Conservation (phyloP, 2,797 vertebrate genomes). For the Amblyopsis hoosieri region DNA sequence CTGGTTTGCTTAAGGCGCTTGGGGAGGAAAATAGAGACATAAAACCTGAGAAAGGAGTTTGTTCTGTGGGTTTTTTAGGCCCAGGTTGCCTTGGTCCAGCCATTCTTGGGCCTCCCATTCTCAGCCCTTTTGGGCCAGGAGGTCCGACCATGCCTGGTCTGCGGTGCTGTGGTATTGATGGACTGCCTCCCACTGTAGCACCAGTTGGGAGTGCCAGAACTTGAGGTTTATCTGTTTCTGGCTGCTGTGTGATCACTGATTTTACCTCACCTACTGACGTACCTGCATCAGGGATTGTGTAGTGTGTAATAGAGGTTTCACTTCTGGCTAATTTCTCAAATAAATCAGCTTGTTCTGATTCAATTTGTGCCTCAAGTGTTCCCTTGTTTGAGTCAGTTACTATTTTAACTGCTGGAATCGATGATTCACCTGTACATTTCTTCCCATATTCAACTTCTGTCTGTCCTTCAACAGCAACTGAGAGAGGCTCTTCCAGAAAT, state of each 20-base stretch:
- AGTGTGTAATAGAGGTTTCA: slow-evolving; percentile 6
- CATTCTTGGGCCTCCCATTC: slow-evolving; percentile 52
- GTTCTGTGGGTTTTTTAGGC: slow-evolving; percentile 73
- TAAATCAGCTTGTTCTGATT: slow-evolving; percentile 17
- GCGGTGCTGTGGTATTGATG: slow-evolving; percentile 44
- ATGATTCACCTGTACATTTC: slow-evolving; percentile 18
- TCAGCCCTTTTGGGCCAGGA: slow-evolving; percentile 41
- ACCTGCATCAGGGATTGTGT: slow-evolving; percentile 9
- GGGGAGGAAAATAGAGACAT: slow-evolving; percentile 89
- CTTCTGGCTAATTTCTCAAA: slow-evolving; percentile 28
- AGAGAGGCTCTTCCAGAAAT: slow-evolving; percentile 9
- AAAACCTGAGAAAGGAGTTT: slow-evolving; percentile 88
- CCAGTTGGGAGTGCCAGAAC: slow-evolving; percentile 12
- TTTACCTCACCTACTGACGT: slow-evolving; percentile 36
- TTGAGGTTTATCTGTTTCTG: slow-evolving; percentile 26
- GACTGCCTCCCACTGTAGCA: slow-evolving; percentile 26
- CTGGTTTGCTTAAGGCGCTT: slow-evolving; percentile 79
- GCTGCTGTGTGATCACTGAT: slow-evolving; percentile 3
- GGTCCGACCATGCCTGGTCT: slow-evolving; percentile 37
- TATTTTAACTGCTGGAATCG: slow-evolving; percentile 10
- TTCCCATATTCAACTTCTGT: slow-evolving; percentile 21
- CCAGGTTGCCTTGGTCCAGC: slow-evolving; percentile 66
- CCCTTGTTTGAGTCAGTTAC: slow-evolving; percentile 8
- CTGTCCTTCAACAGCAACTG: neutral
- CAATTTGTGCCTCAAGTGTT: slow-evolving; percentile 16